A percentile compares a stretch with the other conserved stretches of the same genome.
phyloP scores from a whole-genome alignment of 2,797 vertebrate species.

The Semotilus atromaculatus region DNA sequence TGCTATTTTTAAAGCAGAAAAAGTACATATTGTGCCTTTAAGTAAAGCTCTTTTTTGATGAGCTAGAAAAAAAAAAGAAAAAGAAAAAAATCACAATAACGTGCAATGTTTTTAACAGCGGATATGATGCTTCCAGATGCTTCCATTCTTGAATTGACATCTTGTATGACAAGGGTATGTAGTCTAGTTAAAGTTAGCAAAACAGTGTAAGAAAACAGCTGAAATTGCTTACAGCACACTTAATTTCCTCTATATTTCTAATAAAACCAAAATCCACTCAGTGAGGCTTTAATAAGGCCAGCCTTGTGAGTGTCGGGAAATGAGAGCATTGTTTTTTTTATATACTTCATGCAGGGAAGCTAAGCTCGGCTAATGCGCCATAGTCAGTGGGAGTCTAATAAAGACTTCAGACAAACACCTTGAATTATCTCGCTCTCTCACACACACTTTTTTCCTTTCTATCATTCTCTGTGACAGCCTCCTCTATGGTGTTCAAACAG shows the following conservation, averaged over 20 bases:
- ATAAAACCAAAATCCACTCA: conserved; percentile 35
- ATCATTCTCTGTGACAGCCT: background rate
- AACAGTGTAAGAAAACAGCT: background rate
- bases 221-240: conserved; percentile 23
- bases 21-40: too few relatives aligned
- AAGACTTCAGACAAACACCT: conserved; percentile 41
- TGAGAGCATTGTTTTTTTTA: conserved; percentile 25
- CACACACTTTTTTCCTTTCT: conserved; percentile 11
- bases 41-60: background rate
- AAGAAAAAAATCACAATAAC: background rate
- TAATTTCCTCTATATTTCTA: conserved; percentile 28
- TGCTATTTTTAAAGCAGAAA: too few relatives aligned
- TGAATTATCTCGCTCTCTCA: background rate
- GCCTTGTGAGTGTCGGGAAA: conserved; percentile 12
- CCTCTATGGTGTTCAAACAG: conserved; percentile 22
- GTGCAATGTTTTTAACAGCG: background rate
- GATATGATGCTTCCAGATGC: background rate
- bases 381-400: conserved; percentile 44
- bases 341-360: conserved; percentile 22
- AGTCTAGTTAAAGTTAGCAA: background rate
- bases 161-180: background rate
- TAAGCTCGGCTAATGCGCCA: conserved; percentile 34
- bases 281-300: conserved; percentile 44
- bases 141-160: too few relatives aligned
- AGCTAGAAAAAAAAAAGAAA: background rate